Percentiles rank a stretch among this genome's conserved stretches.
phyloP scores from a whole-genome alignment of 2,113 vertebrate species.

The Mixornis gularis region DNA sequence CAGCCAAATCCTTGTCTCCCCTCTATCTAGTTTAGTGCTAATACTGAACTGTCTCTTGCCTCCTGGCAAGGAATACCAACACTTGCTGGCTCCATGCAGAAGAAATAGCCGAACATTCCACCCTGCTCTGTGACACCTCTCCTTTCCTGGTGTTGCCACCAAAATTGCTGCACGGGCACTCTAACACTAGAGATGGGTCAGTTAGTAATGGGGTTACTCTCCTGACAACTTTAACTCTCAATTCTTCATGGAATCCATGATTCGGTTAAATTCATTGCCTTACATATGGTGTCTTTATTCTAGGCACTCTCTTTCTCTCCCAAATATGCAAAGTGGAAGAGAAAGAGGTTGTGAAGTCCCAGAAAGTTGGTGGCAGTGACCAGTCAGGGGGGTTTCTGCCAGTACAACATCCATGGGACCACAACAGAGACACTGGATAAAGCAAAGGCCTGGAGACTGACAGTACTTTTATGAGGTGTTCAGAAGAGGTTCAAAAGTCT shows the following conservation, averaged over 20 bases:
- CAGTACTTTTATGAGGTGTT: background rate
- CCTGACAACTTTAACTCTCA: background rate
- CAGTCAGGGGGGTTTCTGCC: rapidly evolving
- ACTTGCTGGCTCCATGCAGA: background rate
- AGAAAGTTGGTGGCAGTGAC: background rate
- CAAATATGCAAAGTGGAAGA: background rate
- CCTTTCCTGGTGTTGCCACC: background rate
- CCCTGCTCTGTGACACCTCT: background rate
- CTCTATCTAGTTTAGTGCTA: background rate
- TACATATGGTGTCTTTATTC: background rate
- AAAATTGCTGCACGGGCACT: background rate
- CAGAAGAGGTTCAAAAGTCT: background rate
- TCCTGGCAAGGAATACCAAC: background rate
- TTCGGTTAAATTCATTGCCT: background rate
- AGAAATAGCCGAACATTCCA: background rate
- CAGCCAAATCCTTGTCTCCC: background rate
- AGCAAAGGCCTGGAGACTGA: background rate
- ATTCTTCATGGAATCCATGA: background rate
- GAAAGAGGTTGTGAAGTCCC: background rate
- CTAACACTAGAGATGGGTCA: background rate
- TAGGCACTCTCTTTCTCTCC: background rate
- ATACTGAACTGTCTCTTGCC: background rate
- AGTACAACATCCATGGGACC: background rate
- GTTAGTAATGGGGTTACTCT: background rate
- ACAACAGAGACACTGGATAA: background rate